phyloP scores from a whole-genome alignment of 2,888 invertebrate species.

The Limnephilus marmoratus region DNA sequence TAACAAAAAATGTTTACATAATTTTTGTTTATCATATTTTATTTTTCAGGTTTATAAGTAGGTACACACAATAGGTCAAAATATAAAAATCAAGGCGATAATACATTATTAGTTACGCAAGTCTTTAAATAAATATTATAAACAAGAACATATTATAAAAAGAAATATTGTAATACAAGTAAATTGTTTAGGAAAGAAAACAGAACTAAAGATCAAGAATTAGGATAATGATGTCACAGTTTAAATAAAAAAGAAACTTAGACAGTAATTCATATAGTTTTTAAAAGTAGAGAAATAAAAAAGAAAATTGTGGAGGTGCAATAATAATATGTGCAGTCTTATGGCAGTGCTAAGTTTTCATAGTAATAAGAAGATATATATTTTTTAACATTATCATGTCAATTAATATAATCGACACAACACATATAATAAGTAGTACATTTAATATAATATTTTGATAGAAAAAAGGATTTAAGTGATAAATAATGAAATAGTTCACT shows the following conservation, averaged over 20 bases:
- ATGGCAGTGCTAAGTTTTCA: background rate
- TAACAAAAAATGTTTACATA: background rate
- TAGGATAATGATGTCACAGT: background rate
- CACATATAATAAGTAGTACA: background rate
- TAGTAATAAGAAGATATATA: background rate
- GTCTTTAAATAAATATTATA: background rate
- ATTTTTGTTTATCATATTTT: background rate
- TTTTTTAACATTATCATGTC: background rate
- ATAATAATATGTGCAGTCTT: background rate
- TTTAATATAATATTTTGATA: background rate
- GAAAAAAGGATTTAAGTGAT: background rate
- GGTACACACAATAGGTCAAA: background rate
- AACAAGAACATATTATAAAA: background rate
- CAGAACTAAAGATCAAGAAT: background rate
- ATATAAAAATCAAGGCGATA: background rate
- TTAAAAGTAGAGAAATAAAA: background rate
- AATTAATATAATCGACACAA: conserved; percentile 30
- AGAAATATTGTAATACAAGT: background rate
- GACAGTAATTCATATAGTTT: background rate
- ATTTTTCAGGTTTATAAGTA: background rate
- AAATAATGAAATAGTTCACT: background rate
- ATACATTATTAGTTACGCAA: background rate
- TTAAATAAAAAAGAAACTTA: background rate
- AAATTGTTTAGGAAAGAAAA: background rate
- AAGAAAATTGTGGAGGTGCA: background rate